Conservation (phyloP, 2,888 invertebrate genomes). For the Chalcis sispes region DNA sequence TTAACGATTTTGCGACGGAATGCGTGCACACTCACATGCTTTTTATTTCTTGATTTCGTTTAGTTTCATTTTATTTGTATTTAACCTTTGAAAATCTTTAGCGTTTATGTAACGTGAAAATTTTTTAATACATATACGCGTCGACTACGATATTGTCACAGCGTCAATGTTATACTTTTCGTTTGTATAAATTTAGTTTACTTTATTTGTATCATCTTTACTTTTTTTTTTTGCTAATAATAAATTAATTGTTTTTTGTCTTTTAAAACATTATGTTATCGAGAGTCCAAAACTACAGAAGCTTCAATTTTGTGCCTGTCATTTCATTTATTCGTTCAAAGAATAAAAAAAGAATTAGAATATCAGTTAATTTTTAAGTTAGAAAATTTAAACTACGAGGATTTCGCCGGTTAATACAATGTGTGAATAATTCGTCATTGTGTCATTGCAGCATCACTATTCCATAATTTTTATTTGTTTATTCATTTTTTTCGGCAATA, state of each 20-base stretch:
- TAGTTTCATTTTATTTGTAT: slow-evolving; percentile 45
- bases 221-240: slow-evolving; percentile 21
- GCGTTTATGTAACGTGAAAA: slow-evolving; percentile 1
- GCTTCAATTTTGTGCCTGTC: slow-evolving; percentile 23
- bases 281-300: slow-evolving; percentile 27
- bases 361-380: slow-evolving; percentile 26
- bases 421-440: slow-evolving; percentile 28
- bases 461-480: slow-evolving; percentile 16
- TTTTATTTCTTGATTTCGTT: slow-evolving; percentile 23
- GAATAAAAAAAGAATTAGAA: slow-evolving; percentile 48
- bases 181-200: slow-evolving; percentile 50
- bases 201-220: background rate
- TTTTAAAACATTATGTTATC: slow-evolving; percentile 13
- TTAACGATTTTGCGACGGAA: slow-evolving; percentile 36
- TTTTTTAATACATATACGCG: slow-evolving; percentile 22
- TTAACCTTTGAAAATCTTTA: slow-evolving; percentile 53
- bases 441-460: background rate
- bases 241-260: slow-evolving; percentile 19
- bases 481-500: slow-evolving; percentile 21
- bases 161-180: slow-evolving; percentile 49
- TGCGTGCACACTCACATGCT: slow-evolving; percentile 52
- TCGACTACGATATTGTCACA: slow-evolving; percentile 52
- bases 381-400: slow-evolving; percentile 43
- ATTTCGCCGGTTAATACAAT: slow-evolving; percentile 51
- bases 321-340: slow-evolving; percentile 31